Evolutionary conservation across 2,888 invertebrate genomes (phyloP).

Genomic region (Hirtodrosophila trivittata): DNA sequence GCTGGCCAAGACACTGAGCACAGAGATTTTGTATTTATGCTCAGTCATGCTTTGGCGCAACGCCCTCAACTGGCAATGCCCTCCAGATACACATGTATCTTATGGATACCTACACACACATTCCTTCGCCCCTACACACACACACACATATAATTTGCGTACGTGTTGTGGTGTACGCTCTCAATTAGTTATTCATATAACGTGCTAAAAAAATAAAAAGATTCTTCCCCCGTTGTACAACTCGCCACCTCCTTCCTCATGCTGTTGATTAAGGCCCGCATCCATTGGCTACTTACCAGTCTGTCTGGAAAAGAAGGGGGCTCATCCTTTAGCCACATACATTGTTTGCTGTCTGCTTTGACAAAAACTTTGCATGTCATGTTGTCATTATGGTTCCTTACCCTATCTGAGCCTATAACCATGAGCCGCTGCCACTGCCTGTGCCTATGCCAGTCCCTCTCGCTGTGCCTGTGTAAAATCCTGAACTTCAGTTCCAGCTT

Average conservation of each 20-base stretch:
- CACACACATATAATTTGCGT: slow-evolving; percentile 14
- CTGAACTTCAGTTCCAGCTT: slow-evolving; percentile 6
- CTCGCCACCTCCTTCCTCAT: slow-evolving; percentile 8
- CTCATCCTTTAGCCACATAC: slow-evolving; percentile 47
- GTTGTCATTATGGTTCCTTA: slow-evolving; percentile 67
- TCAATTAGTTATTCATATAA: slow-evolving; percentile 77
- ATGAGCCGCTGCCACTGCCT: slow-evolving; percentile 22
- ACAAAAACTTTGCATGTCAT: slow-evolving; percentile 75
- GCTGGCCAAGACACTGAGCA: slow-evolving; percentile 25
- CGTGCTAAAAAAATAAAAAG: slow-evolving; percentile 59
- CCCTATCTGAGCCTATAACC: slow-evolving; percentile 7
- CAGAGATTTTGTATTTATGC: slow-evolving; percentile 55
- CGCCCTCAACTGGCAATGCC: slow-evolving; percentile 70
- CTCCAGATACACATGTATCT: slow-evolving; percentile 61
- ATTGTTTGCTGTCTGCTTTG: slow-evolving; percentile 72
- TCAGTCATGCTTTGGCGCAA: slow-evolving; percentile 69
- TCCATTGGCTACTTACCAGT: slow-evolving; percentile 64
- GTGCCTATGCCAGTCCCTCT: neutral
- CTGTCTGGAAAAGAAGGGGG: slow-evolving; percentile 12
- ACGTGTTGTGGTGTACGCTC: slow-evolving; percentile 60
- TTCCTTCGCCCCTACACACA: slow-evolving; percentile 19
- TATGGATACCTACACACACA: slow-evolving; percentile 60
- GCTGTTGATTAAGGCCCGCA: slow-evolving; percentile 71
- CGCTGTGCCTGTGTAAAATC: slow-evolving; percentile 7
- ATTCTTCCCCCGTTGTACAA: slow-evolving; percentile 21